Conservation (phyloP, 2,797 vertebrate species). For the Sardinella longiceps region DNA sequence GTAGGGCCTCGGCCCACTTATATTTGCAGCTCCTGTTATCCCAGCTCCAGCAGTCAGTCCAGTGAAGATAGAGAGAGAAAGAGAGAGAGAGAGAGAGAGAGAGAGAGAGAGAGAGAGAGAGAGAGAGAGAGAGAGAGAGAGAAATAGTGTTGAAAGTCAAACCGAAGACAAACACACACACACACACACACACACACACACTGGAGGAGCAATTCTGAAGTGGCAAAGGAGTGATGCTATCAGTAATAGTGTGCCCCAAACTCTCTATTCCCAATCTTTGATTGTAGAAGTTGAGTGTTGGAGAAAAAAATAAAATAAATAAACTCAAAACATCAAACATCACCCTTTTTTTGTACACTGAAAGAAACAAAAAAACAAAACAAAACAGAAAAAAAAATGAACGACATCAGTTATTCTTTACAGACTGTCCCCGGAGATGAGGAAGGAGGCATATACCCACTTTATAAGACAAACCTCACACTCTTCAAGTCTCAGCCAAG, state of each 20-base stretch:
- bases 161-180: slow-evolving; percentile 10
- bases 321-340: not conserved
- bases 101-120: too few species aligned
- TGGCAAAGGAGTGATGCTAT: slow-evolving; percentile 15
- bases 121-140: too few species aligned
- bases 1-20: too few species aligned
- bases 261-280: slow-evolving; percentile 1
- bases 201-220: slow-evolving; percentile 8
- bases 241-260: not conserved
- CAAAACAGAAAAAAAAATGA: not conserved
- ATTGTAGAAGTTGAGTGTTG: not conserved
- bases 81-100: too few species aligned
- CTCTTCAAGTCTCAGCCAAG: not conserved
- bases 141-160: slow-evolving; percentile 3
- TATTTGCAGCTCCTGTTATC: slow-evolving; percentile 14
- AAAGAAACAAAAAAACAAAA: slow-evolving; percentile 2
- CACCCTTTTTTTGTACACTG: not conserved
- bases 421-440: not conserved
- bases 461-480: slow-evolving; percentile 6
- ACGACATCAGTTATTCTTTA: not conserved
- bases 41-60: not conserved
- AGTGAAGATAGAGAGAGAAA: too few species aligned
- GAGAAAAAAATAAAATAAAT: not conserved
- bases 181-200: not conserved
- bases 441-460: not conserved